A percentile compares a stretch with the other conserved stretches of the same genome.
Conservation (phyloP, 2,113 vertebrate species). For the Larimichthys crocea region DNA sequence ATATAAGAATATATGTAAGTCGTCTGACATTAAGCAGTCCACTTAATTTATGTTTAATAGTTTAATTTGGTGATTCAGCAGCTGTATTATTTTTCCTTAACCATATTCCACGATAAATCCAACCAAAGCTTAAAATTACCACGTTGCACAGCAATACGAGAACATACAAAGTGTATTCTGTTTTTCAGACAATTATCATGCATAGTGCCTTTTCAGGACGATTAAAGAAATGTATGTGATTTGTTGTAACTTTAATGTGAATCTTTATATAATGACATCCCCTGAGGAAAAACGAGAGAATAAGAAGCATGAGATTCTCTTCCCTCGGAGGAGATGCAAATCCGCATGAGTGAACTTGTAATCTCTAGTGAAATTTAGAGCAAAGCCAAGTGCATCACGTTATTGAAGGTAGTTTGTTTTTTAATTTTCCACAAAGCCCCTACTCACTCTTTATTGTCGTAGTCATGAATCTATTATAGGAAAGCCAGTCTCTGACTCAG, state of each 20-base stretch:
- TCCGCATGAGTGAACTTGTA: conserved; percentile 29
- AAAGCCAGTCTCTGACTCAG: conserved; percentile 12
- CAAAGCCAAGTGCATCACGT: conserved; percentile 23
- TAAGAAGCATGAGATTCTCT: conserved; percentile 11
- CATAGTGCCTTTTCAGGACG: neutral
- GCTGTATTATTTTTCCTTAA: neutral
- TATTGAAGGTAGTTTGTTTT: neutral
- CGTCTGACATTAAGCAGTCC: conserved; percentile 17
- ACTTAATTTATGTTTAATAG: neutral
- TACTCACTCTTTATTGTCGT: neutral
- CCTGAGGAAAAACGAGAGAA: conserved; percentile 3
- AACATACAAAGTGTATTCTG: neutral
- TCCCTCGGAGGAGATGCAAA: conserved; percentile 2
- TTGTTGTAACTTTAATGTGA: conserved; percentile 27
- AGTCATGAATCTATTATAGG: neutral
- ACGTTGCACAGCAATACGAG: neutral
- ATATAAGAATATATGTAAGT: neutral
- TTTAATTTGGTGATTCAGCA: conserved; percentile 10
- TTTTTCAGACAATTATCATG: neutral
- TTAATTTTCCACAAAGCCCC: neutral
- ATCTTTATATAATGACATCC: conserved; percentile 17
- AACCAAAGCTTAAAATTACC: neutral
- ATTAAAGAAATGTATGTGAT: conserved; percentile 19
- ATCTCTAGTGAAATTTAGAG: conserved; percentile 17
- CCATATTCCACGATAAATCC: neutral